Base-by-base conservation (phyloP, 2,113 vertebrate genomes). In the Vulpes vulpes region DNA sequence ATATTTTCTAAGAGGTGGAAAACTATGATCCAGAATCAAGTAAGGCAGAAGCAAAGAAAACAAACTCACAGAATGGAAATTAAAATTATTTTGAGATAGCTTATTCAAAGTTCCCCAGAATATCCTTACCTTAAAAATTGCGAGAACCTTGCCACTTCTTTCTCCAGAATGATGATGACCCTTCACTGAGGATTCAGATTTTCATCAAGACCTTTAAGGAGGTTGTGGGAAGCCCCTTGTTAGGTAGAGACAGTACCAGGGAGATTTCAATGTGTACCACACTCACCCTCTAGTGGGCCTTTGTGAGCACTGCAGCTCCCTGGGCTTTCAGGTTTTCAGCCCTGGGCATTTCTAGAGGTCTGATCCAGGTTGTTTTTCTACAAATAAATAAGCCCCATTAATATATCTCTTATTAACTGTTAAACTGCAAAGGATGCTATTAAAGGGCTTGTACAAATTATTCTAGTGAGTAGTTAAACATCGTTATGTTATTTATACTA, bases 271-370 rank as follows among this genome's bases (percentile, higher is more conserved):
- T 8, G 64, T 98, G 97, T 91, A 94, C 60, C 97, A 38, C 51
- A 86, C 25, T 35, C 98, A 96, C 98, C 98, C 98, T 89, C 98
- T 99, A 96, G 98, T 91, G 98, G 94, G 78, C 76, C 51, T 73
- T 95, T 73, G 0, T 51, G 3, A 67, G 12, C 53, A 98, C 57
- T 98, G 91, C 95, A 86, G 82, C 11, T 96, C 71, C 53, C 57
- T 65, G 74, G 35, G 32, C 30, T 71, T 6, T 27, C 38, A 0
- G 4, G 20, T 81, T 51, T 95, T 64, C 3, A 65, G 59, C 53
- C 62, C n/a, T 69, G 22, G 25, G 25, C 17, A 5, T 91, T 95
- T 94, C 64, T 51, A 93, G 49, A 93, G 32, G 6, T 78, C 59
- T 97, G 93, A 91, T 80, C 60, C 73, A 96, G 19, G 19, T 84